Evolutionary conservation across 2,888 invertebrate species (phyloP), one percentile per base, ranked within the genome.

Genomic region (Globia sparganii): DNA sequence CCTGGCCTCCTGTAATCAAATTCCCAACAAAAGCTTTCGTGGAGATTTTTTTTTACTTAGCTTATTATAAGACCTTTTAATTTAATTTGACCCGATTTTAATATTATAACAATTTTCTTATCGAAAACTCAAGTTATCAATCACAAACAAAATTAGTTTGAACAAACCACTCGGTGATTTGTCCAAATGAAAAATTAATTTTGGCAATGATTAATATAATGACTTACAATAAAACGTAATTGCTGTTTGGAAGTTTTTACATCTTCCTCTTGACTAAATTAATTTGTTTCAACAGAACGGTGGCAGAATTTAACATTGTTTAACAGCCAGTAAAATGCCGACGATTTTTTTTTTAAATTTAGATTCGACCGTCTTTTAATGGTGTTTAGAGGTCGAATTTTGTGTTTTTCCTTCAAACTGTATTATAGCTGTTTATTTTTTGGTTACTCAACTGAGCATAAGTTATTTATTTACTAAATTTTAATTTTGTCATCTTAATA

Each of bases 101-200:
- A 72, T 83, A 80, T 84, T 83, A 80, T 84, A 87, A 85, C 89
- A 91, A 92, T 90, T 21, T 77, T 92, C 91, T 92, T 93, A 92
- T 91, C 91, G 83, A 85, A 65, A 92, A 89, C 89, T 89, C 83
- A 72, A 91, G 90, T 90, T 93, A 96, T 96, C 94, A 94, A 95
- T 95, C 95, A 95, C 93, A 92, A 90, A 90, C 91, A 91, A 92
- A 94, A 95, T 93, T 94, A 94, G 95, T 95, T 95, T 93, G 93
- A 93, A 93, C 78, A 89, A 92, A 93, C 93, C 94, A 94, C 94
- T 93, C 93, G 91, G 94, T 92, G 95, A 96, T 96, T 96, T 95
- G 96, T 96, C 93, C 94, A 94, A 96, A 96, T 96, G 96, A 96
- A 96, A 96, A 96, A 96, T 96, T 96, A 95, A 96, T 96, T 96